Base-by-base conservation (phyloP, 2,888 invertebrate genomes). In the Oligia fasciuncula region DNA sequence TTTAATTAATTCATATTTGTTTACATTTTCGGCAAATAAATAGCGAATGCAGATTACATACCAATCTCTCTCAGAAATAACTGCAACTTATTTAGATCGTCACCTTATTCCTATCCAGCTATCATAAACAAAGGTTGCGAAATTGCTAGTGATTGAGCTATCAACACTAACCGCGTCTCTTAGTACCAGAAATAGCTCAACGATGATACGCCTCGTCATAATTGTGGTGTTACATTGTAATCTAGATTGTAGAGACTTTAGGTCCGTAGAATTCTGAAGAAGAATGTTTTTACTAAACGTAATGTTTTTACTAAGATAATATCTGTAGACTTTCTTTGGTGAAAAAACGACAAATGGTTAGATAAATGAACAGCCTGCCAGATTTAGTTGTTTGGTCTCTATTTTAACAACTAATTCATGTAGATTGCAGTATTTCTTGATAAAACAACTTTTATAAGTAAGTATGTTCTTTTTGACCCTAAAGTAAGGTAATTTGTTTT, bases 121-220 rank as follows among this genome's bases (percentile, higher is more conserved):
- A 23, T 70, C 51, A 54, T 68, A 63, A 17, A 71, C 19, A 68
- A 76, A 67, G 13, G 17, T 62, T 14, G 60, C 13, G 1, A 29
- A 60, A 60, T n/a, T n/a, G 60, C 29, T 29, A 35, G 17, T 67
- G 62, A 81, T 68, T 68, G 67, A 81, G 57, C 49, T 51, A 63
- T 76, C 71, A 72, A 65, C 76, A n/a, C 54, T 49, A 60, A 66
- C 13, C 8, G 40, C 35, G 3, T 17, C 43, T 46, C 17, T 14
- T n/a, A 29, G 43, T 19, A 5, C 76, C 43, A n/a, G 49, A 81
- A 63, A 68, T 76, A 81, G 72, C 35, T 4, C 49, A 8, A 19
- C 14, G 13, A 57, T 43, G 17, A 43, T 51, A 43, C 29, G n/a
- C 14, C n/a, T 43, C 8, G 54, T 76, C 57, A 68, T 68, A 70